Evolutionary conservation across 2,888 invertebrate genomes (phyloP), one percentile per base, ranked within the genome.

Genomic region (Apodemia duryi): DNA sequence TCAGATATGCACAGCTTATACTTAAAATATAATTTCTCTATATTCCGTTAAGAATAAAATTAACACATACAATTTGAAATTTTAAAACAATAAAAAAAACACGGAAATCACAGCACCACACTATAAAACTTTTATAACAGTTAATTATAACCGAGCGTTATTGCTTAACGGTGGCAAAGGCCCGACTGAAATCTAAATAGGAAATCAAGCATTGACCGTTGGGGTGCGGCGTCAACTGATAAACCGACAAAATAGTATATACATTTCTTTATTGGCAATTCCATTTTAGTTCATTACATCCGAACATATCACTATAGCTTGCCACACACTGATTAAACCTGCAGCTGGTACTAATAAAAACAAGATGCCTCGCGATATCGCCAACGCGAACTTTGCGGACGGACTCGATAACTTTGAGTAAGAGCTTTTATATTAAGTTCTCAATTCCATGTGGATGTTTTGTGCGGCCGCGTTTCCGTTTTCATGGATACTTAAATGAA

Each of bases 161-260:
- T 29, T 7, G 32, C 57, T 29, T 32, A 32, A 32, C 57, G 57
- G 57, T 57, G 29, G 57, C 11, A 29, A 57, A 81, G 73, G 77
- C 78, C 83, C 77, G 85, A 84, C 79, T 81, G 81, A 83, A 73
- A 74, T 89, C 90, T 75, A 74, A 83, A 83, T 78, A 80, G 81
- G 81, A 82, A 75, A 68, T 68, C 61, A 60, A 75, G 72, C 74
- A 77, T 66, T 70, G 76, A 75, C 79, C 79, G 76, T 63, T 66
- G 61, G 69, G 71, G 70, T 70, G 70, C 70, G 70, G 67, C 68
- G 65, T 66, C 65, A 66, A 61, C 52, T 71, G 73, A 70, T 68
- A 74, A 80, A 78, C 78, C 73, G 68, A 71, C 75, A 67, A 69
- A 65, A 61, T 66, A 35, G 63, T 66, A 79, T 80, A 75, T 73